Evolutionary conservation across 2,888 invertebrate genomes (phyloP), one percentile per base, ranked within the genome.

Genomic region (Chloroclystis v-ata): DNA sequence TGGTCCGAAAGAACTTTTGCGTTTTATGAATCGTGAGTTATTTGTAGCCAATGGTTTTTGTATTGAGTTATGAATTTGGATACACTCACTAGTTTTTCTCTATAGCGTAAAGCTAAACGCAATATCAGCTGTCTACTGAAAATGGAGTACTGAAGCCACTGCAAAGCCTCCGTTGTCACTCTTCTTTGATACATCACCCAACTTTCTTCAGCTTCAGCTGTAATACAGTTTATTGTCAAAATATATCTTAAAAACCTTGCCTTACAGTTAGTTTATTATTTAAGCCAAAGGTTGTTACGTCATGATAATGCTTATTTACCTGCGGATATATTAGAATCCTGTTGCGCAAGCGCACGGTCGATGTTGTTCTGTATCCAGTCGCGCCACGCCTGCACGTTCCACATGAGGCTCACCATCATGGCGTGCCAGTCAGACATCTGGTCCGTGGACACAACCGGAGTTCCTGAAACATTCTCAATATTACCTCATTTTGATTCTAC

Each of bases 381-480:
- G 2, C 80, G 73, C 86, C 86, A 86, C 1, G 82, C 78, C 46
- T 82, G 78, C 38, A 82, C 65, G 52, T 86, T 86, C 85, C 86
- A 85, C 72, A 79, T 72, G 13, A 85, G 60, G 52, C 82, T 84
- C 14, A 82, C 74, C 75, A 84, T 75, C 76, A 83, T 78, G 1
- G 83, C 75, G 48, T 81, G 79, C 83, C 83, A 83, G 57, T 86
- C 84, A 0, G 71, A 57, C 80, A 80, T 80, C 57, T 81, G 72
- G 42, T 82, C 79, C 26, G 80, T 75, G 1, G 76, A 70, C 9
- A 78, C 65, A 13, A 79, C 73, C 1, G 81, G 75, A 2, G 74
- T 65, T 25, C 75, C 79, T 82, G 44, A 13, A 10, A 25, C 32
- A 33, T 10, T 3, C 4, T 20, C 20, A 4, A 20, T 20, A 20